A percentile compares a stretch with the other conserved stretches of the same genome.
Evolutionary conservation across 1,140 invertebrate genomes (phyloP).

Genomic region (Drosophila tristis): DNA sequence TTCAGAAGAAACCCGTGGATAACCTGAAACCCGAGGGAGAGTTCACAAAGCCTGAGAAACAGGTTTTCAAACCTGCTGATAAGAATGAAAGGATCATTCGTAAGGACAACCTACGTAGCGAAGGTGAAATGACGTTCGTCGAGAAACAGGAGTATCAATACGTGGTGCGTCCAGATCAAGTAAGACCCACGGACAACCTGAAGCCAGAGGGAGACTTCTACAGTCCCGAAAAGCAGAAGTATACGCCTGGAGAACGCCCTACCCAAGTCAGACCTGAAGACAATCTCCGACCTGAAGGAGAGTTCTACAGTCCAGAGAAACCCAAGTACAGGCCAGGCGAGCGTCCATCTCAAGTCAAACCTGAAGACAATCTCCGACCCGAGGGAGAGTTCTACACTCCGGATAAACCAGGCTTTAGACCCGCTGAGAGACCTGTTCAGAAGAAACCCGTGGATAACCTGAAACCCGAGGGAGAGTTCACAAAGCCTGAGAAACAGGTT

Average conservation of each 20-base stretch:
- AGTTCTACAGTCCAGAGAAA: constrained; percentile 79
- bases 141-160: constrained; percentile 86
- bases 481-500: no score
- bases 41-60: constrained; percentile 82
- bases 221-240: constrained; percentile 83
- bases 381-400: constrained; percentile 86
- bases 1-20: constrained; percentile 83
- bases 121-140: constrained; percentile 85
- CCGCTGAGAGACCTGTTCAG: no score
- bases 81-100: constrained; percentile 77
- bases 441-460: no score
- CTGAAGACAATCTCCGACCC: constrained; percentile 86
- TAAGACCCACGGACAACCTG: constrained; percentile 88
- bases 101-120: constrained; percentile 85
- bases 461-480: no score
- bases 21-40: constrained; percentile 86
- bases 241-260: no score
- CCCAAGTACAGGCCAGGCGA: constrained; percentile 85
- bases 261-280: no score
- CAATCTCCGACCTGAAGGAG: constrained; percentile 87
- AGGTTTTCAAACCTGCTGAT: constrained; percentile 68
- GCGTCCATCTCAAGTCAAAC: constrained; percentile 85
- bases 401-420: no score
- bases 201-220: constrained; percentile 69
- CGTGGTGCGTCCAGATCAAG: constrained; percentile 85